Evolutionary conservation across 2,113 vertebrate species (phyloP), one percentile per base, ranked within the genome.

Genomic region (Microcebus tavaratra): DNA sequence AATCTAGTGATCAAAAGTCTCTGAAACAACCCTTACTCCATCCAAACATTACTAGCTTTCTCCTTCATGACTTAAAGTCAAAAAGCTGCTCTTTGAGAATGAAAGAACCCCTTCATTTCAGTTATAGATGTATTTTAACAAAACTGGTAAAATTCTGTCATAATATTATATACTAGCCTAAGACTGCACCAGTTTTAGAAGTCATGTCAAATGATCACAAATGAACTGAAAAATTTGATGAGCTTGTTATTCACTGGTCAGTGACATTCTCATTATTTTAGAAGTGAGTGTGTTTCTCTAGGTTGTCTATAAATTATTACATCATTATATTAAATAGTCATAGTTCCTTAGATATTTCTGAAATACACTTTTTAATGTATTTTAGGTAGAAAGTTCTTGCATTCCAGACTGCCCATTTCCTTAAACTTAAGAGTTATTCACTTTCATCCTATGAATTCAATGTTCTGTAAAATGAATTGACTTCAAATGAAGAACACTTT

Each of bases 381-480:
- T 59, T 91, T 42, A 81, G 13, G 57, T 20, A 59, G 72, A 79
- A 93, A 48, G 12, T 91, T 95, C 20, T 79, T 93, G 6, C 8
- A 61, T 91, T 96, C 14, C 15, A 78, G 42, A 31, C 15, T 84
- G 7, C 8, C 34, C 17, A 7, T 61, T 94, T 97, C 5, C 57
- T 94, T 36, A 95, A 94, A 92, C 21, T 94, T 85, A 83, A 91
- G 86, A 88, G 39, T 91, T 92, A 75, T 45, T 94, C 45, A 86
- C 68, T 55, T 86, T 90, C 87, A 91, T 90, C 45, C 36, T 93
- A 0, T 81, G 31, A 72, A 21, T 92, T 93, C 13, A 90, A 45
- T 72, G 50, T 93, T 90, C 57, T 94, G 34, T 80, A 94, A 95
- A 48, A 76, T 78, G 83, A 96, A 97, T 97, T 87, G 76, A 78